Evolutionary conservation across 2,888 invertebrate species (phyloP).

Genomic region (Tanytarsus gracilentus): DNA sequence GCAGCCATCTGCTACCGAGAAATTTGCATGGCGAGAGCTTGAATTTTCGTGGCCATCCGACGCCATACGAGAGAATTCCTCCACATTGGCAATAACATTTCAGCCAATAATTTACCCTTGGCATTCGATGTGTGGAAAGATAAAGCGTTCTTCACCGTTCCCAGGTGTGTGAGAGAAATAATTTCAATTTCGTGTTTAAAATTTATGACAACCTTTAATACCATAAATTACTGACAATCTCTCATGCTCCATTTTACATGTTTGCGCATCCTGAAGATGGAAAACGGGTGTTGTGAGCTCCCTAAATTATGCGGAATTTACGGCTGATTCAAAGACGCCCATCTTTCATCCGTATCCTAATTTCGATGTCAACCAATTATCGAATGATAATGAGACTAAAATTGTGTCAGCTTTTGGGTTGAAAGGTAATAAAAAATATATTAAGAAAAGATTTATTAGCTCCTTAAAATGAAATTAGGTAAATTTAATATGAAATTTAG

Average conservation of each 20-base stretch:
- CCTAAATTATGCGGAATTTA: constrained; percentile 55
- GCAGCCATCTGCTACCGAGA: constrained; percentile 42
- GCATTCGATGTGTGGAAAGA: constrained; percentile 55
- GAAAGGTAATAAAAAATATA: no score
- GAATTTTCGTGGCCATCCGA: constrained; percentile 52
- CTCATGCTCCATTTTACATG: not conserved
- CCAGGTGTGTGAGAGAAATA: constrained; percentile 38
- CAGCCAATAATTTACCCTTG: constrained; percentile 52
- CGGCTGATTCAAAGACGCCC: constrained; percentile 56
- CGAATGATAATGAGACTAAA: constrained; percentile 49
- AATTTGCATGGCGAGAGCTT: constrained; percentile 56
- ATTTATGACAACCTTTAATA: constrained; percentile 14
- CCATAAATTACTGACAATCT: no score
- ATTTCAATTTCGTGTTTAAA: not conserved
- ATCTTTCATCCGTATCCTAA: constrained; percentile 65
- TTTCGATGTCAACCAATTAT: constrained; percentile 68
- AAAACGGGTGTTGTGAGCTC: constrained; percentile 61
- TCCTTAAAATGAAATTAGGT: no score
- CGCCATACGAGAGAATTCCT: constrained; percentile 47
- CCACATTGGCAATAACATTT: constrained; percentile 47
- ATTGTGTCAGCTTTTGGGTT: constrained; percentile 58
- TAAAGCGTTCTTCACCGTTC: constrained; percentile 53
- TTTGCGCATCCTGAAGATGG: constrained; percentile 45
- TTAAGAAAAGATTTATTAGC: no score
- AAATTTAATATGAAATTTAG: no score